Conservation (phyloP, 2,113 vertebrate genomes). For the Cepphus grylle region DNA sequence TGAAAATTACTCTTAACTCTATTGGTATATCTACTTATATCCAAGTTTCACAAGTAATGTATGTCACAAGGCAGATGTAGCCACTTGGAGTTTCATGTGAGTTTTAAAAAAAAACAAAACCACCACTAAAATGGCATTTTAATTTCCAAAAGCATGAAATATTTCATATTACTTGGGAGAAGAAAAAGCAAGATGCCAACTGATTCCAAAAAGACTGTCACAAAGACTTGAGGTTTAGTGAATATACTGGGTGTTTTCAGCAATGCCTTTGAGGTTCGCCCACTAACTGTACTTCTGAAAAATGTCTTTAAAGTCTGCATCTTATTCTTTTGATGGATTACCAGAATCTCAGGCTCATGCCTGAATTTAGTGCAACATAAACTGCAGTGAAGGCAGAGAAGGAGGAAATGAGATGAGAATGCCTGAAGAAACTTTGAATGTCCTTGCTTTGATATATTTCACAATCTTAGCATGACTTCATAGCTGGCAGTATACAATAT, state of each 20-base stretch:
- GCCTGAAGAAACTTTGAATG: constrained; percentile 18
- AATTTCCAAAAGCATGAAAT: background rate
- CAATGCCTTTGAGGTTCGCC: constrained; percentile 36
- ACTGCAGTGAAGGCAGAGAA: background rate
- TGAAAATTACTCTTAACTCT: background rate
- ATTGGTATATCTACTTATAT: background rate
- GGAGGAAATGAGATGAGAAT: constrained; percentile 31
- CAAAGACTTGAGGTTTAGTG: constrained; percentile 28
- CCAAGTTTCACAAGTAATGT: background rate
- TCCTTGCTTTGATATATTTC: constrained; percentile 50
- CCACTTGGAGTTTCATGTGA: background rate
- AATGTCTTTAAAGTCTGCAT: constrained; percentile 20
- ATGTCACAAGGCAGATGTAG: background rate
- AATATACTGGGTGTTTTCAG: background rate
- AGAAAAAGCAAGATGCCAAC: background rate
- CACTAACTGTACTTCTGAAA: constrained; percentile 30
- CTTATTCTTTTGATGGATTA: constrained; percentile 33
- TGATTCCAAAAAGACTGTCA: background rate
- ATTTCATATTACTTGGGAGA: background rate
- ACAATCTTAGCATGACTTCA: constrained; percentile 42
- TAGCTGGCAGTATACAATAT: constrained; percentile 16
- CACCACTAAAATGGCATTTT: background rate
- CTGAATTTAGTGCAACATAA: constrained; percentile 14
- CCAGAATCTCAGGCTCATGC: background rate
- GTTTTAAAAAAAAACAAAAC: background rate